phyloP scores from a whole-genome alignment of 2,797 vertebrate genomes.

The Crax fasciolata region DNA sequence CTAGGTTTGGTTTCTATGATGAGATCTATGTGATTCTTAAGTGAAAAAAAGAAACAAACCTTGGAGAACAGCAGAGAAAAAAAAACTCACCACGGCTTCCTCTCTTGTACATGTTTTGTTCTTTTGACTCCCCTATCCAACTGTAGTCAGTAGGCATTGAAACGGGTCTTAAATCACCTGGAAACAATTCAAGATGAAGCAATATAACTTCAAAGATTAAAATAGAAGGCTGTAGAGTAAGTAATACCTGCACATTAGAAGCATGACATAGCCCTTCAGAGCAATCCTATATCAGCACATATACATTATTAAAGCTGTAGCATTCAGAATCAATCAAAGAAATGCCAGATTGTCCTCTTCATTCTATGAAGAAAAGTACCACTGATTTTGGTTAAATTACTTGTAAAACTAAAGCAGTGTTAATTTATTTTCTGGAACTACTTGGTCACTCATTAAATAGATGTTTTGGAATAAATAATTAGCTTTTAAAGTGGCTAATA shows the following conservation, averaged over 20 bases:
- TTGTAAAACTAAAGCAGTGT: neutral
- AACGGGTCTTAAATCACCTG: conserved; percentile 94
- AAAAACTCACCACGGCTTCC: conserved; percentile 90
- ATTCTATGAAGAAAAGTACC: neutral
- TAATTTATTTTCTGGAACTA: neutral
- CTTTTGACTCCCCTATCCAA: conserved; percentile 91
- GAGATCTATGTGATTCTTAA: neutral
- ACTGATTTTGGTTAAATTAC: neutral
- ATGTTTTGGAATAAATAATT: neutral
- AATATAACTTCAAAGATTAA: conserved; percentile 15
- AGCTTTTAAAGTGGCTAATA: neutral
- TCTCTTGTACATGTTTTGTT: conserved; percentile 90
- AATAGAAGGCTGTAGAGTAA: neutral
- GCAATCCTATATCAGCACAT: neutral
- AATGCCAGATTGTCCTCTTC: neutral
- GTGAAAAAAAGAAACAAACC: neutral
- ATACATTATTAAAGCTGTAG: neutral
- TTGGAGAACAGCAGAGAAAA: neutral
- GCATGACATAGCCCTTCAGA: neutral
- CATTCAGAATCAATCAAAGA: neutral
- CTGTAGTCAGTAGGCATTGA: conserved; percentile 90
- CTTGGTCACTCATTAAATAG: neutral
- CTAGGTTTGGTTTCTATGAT: neutral
- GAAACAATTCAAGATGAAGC: conserved; percentile 66
- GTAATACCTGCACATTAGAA: neutral